phyloP scores from a whole-genome alignment of 1,140 invertebrate species.

The Homarus americanus region DNA sequence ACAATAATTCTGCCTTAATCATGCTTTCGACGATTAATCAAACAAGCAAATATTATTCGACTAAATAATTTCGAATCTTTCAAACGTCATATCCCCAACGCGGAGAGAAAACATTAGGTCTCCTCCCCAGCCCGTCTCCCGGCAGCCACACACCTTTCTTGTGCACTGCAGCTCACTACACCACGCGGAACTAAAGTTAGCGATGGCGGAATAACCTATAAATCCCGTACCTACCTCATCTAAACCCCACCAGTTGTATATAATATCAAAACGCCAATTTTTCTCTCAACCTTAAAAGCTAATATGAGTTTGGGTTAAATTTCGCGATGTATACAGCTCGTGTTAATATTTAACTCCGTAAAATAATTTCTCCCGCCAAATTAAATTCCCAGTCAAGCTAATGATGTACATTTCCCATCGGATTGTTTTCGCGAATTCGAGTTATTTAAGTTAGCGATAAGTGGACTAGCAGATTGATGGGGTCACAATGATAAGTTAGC shows the following conservation, averaged over 20 bases:
- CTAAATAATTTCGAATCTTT: conserved; percentile 70
- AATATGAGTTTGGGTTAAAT: neutral
- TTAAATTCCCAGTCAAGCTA: conserved; percentile 74
- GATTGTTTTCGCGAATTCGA: conserved; percentile 62
- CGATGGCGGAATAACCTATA: conserved; percentile 50
- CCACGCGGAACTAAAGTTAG: conserved; percentile 68
- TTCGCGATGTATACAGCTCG: neutral
- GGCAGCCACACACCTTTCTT: conserved; percentile 73
- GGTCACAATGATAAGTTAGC: neutral
- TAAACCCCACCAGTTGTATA: neutral
- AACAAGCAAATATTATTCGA: conserved; percentile 72
- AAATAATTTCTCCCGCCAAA: conserved; percentile 74
- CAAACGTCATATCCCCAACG: conserved; percentile 71
- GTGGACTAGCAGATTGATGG: conserved; percentile 3
- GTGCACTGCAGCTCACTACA: conserved; percentile 70
- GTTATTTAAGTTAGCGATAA: neutral
- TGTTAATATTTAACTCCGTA: conserved; percentile 66
- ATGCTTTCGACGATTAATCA: conserved; percentile 69
- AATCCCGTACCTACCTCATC: neutral
- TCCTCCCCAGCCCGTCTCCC: conserved; percentile 71
- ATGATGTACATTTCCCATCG: conserved; percentile 72
- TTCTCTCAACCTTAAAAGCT: neutral
- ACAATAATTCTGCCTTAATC: conserved; percentile 67
- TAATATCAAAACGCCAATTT: neutral
- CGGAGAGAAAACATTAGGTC: conserved; percentile 72